Base-by-base conservation (phyloP, 1,140 invertebrate genomes). In the Euwallacea similis region DNA sequence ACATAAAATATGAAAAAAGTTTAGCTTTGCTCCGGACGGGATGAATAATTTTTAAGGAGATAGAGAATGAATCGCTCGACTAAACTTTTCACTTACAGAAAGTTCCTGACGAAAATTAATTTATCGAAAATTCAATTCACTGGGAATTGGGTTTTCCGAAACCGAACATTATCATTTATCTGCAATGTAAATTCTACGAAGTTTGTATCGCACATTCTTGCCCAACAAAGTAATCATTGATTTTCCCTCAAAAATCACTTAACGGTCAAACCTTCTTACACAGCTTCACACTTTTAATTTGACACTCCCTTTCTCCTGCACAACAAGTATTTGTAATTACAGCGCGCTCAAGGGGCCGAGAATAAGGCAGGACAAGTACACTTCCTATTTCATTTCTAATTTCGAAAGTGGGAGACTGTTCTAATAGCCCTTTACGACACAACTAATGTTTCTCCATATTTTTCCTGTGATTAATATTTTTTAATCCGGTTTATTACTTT, bases 1-100 rank as follows among this genome's bases (percentile, higher is more conserved):
- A 65, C 63, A 65, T 65, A 65, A 65, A 65, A 65, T 65, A 65
- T 65, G 63, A 65, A 65, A 65, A 65, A 65, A 65, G 63, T 65
- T 65, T 65, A 54, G 63, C 63, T 54, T 65, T 65, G 63, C 63
- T 65, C 54, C 50, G 63, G 50, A 50, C 63, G 63, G 62, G 63
- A 65, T 65, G 63, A 65, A 65, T 65, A 65, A 53, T 63, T 65
- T 65, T 65, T 65, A 54, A 65, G 21, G 47, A 65, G 63, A 65
- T 65, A 65, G 63, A 65, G 63, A 42, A 65, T 42, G 63, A 65
- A 54, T 65, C 63, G 16, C 46, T 54, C 63, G 46, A 65, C 11
- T 65, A 47, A 65, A 65, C 63, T 65, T 65, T 65, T 65, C 63
- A 65, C 63, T 65, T 54, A 53, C 50, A 65, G 63, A 54, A 65